These are phyloP conservation scores for Cetonia aurata DNA, from an alignment of 2,888 invertebrate species.

Conservation along the genomic window DNA sequence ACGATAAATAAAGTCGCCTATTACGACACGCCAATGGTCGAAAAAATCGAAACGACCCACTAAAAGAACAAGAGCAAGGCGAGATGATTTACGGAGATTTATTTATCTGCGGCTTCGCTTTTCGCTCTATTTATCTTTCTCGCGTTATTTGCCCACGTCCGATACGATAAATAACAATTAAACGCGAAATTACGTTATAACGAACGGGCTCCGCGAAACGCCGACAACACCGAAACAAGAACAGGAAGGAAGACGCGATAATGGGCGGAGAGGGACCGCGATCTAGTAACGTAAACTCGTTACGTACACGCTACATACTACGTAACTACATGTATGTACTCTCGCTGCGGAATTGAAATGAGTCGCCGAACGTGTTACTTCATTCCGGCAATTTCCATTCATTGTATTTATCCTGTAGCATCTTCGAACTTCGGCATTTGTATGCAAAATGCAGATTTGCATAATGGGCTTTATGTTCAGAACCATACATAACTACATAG, in stretches of 20 bases:
- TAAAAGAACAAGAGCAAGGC: constrained; percentile 28
- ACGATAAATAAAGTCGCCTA: background rate
- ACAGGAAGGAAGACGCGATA: constrained; percentile 43
- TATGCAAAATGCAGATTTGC: background rate
- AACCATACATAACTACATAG: no score
- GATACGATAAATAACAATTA: constrained; percentile 41
- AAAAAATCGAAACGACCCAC: constrained; percentile 18
- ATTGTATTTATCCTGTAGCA: constrained; percentile 3
- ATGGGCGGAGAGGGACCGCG: constrained; percentile 31
- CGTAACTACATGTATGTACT: no score
- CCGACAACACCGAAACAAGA: constrained; percentile 27
- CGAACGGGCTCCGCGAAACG: background rate
- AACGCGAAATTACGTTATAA: constrained; percentile 40
- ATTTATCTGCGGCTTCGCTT: constrained; percentile 17
- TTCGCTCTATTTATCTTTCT: constrained; percentile 24
- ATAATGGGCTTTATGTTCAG: no score
- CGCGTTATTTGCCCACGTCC: constrained; percentile 30
- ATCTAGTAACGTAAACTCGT: constrained; percentile 17
- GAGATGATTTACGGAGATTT: constrained; percentile 33
- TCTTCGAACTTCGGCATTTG: constrained; percentile 6
- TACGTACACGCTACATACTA: background rate
- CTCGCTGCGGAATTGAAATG: constrained; percentile 17
- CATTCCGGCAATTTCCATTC: constrained; percentile 24
- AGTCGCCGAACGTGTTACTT: constrained; percentile 17
- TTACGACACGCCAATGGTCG: constrained; percentile 21